Evolutionary conservation across 2,797 vertebrate species (phyloP).

Genomic region (Linurgus olivaceus): DNA sequence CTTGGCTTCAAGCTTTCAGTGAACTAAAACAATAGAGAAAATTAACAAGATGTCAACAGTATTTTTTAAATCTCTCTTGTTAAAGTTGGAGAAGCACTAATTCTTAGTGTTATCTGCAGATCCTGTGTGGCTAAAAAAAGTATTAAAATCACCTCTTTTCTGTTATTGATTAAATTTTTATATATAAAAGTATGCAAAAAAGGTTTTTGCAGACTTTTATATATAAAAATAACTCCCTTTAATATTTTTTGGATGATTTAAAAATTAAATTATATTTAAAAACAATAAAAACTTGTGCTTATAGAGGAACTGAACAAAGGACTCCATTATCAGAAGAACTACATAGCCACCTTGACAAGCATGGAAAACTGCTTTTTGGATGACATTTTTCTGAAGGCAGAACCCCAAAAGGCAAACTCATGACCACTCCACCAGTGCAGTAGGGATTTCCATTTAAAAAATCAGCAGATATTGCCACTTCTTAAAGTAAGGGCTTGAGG

Average conservation of each 20-base stretch:
- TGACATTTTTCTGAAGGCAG: not conserved
- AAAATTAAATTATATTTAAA: not conserved
- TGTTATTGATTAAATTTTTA: not conserved
- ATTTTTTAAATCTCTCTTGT: not conserved
- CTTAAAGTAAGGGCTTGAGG: not conserved
- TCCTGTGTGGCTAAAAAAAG: not conserved
- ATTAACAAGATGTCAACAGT: not conserved
- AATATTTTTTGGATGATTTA: not conserved
- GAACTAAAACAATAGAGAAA: constrained; percentile 41
- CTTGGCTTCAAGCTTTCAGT: not conserved
- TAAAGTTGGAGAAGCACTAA: not conserved
- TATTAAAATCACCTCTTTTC: not conserved
- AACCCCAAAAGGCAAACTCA: not conserved
- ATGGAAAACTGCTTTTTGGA: not conserved
- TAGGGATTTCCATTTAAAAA: not conserved
- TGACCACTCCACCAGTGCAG: not conserved
- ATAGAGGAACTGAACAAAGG: not conserved
- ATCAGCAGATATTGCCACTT: not conserved
- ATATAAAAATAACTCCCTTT: not conserved
- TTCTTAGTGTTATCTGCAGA: not conserved
- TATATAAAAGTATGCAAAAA: not conserved
- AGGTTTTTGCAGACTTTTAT: not conserved
- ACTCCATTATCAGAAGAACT: not conserved
- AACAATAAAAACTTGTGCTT: not conserved
- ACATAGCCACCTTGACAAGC: not conserved